phyloP scores from a whole-genome alignment of 2,888 invertebrate genomes.

The Drosophila siamana region DNA sequence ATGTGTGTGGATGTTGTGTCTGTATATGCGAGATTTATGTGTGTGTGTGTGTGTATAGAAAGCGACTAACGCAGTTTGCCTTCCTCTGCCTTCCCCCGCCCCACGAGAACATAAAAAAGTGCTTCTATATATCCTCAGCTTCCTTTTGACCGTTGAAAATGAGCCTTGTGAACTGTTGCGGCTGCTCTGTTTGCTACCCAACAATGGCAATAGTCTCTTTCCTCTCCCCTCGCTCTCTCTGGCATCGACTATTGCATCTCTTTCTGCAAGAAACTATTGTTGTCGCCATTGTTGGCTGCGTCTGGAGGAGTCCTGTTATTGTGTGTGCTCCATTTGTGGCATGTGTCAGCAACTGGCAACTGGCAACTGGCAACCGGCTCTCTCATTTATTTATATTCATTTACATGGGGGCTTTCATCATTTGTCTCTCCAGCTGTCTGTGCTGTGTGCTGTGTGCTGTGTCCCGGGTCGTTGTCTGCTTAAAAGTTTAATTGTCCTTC shows the following conservation, averaged over 20 bases:
- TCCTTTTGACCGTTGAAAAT: constrained; percentile 77
- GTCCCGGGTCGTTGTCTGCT: constrained; percentile 63
- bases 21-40: constrained; percentile 44
- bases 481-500: constrained; percentile 76
- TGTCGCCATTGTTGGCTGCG: constrained; percentile 51
- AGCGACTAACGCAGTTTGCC: constrained; percentile 45
- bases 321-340: constrained; percentile 62
- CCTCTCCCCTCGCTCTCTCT: constrained; percentile 11
- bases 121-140: constrained; percentile 55
- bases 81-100: too few relatives aligned
- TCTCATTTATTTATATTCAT: constrained; percentile 70
- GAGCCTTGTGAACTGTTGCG: constrained; percentile 80
- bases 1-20: constrained; percentile 13
- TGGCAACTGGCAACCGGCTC: constrained; percentile 40
- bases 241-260: constrained; percentile 4
- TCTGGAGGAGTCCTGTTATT: constrained; percentile 9
- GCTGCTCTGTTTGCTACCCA: constrained; percentile 55
- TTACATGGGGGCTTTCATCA: constrained; percentile 71
- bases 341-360: constrained; percentile 71
- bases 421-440: constrained; percentile 57
- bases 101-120: constrained; percentile 53
- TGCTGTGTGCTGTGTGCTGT: constrained; percentile 1
- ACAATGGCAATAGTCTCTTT: constrained; percentile 49
- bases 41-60: constrained; percentile 35
- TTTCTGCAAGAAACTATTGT: constrained; percentile 35